Conservation (phyloP, 1,140 invertebrate genomes). For the Drosophila gunungcola region DNA sequence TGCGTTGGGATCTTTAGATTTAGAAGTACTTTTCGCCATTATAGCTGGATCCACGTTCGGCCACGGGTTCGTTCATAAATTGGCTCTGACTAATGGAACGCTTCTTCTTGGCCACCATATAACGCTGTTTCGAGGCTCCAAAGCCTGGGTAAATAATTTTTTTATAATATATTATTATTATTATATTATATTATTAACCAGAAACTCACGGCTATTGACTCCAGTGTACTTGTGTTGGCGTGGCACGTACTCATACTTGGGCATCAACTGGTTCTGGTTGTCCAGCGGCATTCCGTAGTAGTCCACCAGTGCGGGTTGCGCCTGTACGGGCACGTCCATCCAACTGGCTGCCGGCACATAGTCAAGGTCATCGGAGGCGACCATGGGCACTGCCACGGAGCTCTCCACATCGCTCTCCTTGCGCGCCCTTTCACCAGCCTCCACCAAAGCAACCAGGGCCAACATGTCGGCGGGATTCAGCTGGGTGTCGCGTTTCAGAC, state of each 20-base stretch:
- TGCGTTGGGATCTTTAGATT: slow-evolving; percentile 45
- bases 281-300: slow-evolving; percentile 79
- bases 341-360: slow-evolving; percentile 62
- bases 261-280: slow-evolving; percentile 67
- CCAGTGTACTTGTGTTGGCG: slow-evolving; percentile 70
- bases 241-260: slow-evolving; percentile 75
- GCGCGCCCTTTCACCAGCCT: slow-evolving; percentile 78
- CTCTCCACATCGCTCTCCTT: slow-evolving; percentile 74
- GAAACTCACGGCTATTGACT: slow-evolving; percentile 57
- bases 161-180: too few relatives aligned
- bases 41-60: slow-evolving; percentile 64
- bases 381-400: slow-evolving; percentile 48
- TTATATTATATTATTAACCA: neutral
- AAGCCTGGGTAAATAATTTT: slow-evolving; percentile 55
- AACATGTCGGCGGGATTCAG: slow-evolving; percentile 82
- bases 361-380: slow-evolving; percentile 62
- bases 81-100: slow-evolving; percentile 72
- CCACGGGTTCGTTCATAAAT: slow-evolving; percentile 64
- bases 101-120: slow-evolving; percentile 84
- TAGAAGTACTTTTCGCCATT: slow-evolving; percentile 78
- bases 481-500: slow-evolving; percentile 76
- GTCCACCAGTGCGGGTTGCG: slow-evolving; percentile 62
- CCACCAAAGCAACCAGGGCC: slow-evolving; percentile 79
- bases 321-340: slow-evolving; percentile 62
- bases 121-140: slow-evolving; percentile 74